phyloP scores from a whole-genome alignment of 2,888 invertebrate genomes.

The Lithosia quadra region DNA sequence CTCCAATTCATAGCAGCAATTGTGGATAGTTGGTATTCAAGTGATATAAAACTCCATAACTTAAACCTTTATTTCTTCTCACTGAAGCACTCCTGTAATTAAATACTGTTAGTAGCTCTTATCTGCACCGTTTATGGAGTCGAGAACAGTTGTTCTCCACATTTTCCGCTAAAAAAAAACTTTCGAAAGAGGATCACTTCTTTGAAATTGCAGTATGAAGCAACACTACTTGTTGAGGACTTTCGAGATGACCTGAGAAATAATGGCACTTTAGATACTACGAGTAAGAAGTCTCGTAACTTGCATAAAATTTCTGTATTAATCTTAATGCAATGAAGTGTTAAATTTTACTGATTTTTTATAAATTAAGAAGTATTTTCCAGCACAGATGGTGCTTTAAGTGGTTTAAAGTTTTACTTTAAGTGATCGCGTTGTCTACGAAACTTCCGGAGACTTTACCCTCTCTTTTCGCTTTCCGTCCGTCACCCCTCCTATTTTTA shows the following conservation, averaged over 20 bases:
- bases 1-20: not conserved
- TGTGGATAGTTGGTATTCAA: not conserved
- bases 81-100: not conserved
- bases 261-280: not conserved
- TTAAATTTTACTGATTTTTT: not conserved
- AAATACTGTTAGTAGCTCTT: not conserved
- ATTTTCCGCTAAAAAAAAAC: not conserved
- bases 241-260: not conserved
- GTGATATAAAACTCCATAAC: not conserved
- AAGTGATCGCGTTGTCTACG: not conserved
- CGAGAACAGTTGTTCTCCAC: not conserved
- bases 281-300: too few relatives aligned
- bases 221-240: not conserved
- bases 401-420: not conserved
- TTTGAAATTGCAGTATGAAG: conserved; percentile 3
- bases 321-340: not conserved
- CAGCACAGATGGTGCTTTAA: conserved; percentile 1
- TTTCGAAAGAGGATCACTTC: not conserved
- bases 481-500: not conserved
- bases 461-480: not conserved
- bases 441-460: not conserved
- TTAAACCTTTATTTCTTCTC: not conserved
- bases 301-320: not conserved
- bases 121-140: not conserved
- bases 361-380: not conserved